Evolutionary conservation across 1,140 invertebrate genomes (phyloP), one percentile per base, ranked within the genome.

Genomic region (Mamestra configurata): DNA sequence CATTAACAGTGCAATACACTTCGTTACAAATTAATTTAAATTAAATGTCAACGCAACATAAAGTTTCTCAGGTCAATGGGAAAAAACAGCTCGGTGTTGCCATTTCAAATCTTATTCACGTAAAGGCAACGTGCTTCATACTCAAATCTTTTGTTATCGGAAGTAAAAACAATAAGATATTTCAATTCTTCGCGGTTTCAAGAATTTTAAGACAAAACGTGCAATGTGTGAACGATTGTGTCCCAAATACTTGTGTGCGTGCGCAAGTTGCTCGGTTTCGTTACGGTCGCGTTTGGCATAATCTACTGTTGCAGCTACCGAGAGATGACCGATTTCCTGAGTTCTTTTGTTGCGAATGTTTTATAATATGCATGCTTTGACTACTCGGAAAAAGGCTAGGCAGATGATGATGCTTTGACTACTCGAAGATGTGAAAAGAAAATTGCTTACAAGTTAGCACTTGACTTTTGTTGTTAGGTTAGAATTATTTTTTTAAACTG

Each of bases 81-180:
- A 55, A 55, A 55, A 24, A n/a, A 7, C 10, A 55, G 53, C 3
- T 27, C 1, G 10, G 10, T 22, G 43, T 13, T 15, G 13, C 43
- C 11, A 15, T 46, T 46, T 46, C 13, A 15, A 46, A 13, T 46
- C 13, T 13, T 15, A 46, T 13, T 46, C 43, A 46, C 6, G 37
- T 7, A 7, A 40, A 11, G n/a, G 37, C 10, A 7, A 40, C 37
- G 37, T 40, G 37, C 1, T 15, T 22, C 55, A 3, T 10, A 24
- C 55, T 27, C 13, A 59, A 18, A 68, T 40, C 15, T 72, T 31
- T 53, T 55, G 70, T 73, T 51, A 40, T 75, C 73, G 73, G 59
- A 77, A 77, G 59, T 77, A 77, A 77, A 77, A 64, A 61, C 55
- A 77, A 75, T 43, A 43, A 64, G 59, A 27, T 27, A 57, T 57